These are phyloP conservation scores for Myiotriccus ornatus DNA, from an alignment of 2,797 vertebrate genomes.

Conservation along the genomic window DNA sequence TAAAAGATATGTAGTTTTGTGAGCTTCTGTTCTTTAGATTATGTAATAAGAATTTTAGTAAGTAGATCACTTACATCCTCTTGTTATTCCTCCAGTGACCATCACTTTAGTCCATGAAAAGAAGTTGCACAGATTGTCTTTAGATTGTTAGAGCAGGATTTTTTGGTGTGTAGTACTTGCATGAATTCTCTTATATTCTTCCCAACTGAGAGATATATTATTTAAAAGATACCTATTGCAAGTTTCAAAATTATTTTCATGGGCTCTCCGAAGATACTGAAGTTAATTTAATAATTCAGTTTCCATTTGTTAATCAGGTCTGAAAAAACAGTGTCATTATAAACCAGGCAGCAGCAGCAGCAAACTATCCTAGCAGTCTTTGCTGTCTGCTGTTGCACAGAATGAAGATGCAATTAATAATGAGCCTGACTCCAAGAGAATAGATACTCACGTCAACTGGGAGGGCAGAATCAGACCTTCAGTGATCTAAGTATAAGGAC, in stretches of 20 bases:
- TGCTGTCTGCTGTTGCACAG: conserved; percentile 3
- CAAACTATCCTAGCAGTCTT: conserved; percentile 17
- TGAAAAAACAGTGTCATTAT: conserved; percentile 76
- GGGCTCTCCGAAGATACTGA: conserved; percentile 72
- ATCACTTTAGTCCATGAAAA: neutral
- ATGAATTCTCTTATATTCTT: neutral
- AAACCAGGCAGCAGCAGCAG: conserved; percentile 76
- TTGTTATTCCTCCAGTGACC: neutral
- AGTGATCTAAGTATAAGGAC: conserved; percentile 31
- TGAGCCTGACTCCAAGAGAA: neutral
- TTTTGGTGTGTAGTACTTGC: neutral
- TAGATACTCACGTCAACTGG: neutral
- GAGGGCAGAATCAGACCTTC: neutral
- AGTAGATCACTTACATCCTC: neutral
- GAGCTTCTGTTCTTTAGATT: neutral
- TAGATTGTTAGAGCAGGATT: neutral
- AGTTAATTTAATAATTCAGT: conserved; percentile 83
- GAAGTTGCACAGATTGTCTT: neutral
- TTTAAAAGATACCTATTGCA: conserved; percentile 25
- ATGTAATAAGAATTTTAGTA: neutral
- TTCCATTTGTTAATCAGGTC: conserved; percentile 85
- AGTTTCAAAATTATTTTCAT: conserved; percentile 76
- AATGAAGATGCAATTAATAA: conserved; percentile 60
- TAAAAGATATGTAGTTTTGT: neutral
- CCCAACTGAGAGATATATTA: neutral